Conservation (phyloP, 2,113 vertebrate species). For the Toxotes chatareus region DNA sequence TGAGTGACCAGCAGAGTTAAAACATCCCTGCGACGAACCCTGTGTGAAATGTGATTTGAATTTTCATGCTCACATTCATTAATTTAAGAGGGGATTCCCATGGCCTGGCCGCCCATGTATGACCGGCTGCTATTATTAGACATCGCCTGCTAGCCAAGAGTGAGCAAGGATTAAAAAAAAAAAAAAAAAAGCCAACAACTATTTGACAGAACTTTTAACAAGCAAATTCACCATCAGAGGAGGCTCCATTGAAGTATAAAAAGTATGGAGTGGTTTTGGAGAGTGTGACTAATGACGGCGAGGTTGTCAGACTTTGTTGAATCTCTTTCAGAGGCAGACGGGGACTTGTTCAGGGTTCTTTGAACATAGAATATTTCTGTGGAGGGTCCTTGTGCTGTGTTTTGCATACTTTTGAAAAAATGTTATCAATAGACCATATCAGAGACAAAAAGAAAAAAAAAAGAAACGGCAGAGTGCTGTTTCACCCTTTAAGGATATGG, state of each 20-base stretch:
- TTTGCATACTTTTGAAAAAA: slow-evolving; percentile 41
- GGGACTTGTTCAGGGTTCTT: slow-evolving; percentile 43
- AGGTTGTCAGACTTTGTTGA: slow-evolving; percentile 66
- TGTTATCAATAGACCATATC: slow-evolving; percentile 54
- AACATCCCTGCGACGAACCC: neutral
- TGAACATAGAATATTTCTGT: slow-evolving; percentile 21
- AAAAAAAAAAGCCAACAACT: slow-evolving; percentile 9
- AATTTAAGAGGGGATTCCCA: slow-evolving; percentile 1
- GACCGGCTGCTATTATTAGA: slow-evolving; percentile 20
- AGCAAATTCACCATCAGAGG: slow-evolving; percentile 49
- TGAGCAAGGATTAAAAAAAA: slow-evolving; percentile 1
- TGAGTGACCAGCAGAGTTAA: slow-evolving; percentile 29
- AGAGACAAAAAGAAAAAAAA: slow-evolving; percentile 8
- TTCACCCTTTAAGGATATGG: slow-evolving; percentile 31
- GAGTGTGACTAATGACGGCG: slow-evolving; percentile 50
- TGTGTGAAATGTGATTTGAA: slow-evolving; percentile 8
- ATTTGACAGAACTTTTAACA: slow-evolving; percentile 56
- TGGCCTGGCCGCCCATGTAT: slow-evolving; percentile 5
- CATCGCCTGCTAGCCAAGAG: neutral
- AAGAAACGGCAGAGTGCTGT: slow-evolving; percentile 8
- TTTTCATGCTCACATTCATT: slow-evolving; percentile 11
- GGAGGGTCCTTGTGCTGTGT: slow-evolving; percentile 45
- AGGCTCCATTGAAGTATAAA: slow-evolving; percentile 26
- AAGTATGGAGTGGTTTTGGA: slow-evolving; percentile 36
- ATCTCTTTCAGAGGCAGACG: slow-evolving; percentile 47